These are phyloP conservation scores for Rhabdornis inornatus DNA, from an alignment of 2,113 vertebrate genomes.

Conservation along the genomic window DNA sequence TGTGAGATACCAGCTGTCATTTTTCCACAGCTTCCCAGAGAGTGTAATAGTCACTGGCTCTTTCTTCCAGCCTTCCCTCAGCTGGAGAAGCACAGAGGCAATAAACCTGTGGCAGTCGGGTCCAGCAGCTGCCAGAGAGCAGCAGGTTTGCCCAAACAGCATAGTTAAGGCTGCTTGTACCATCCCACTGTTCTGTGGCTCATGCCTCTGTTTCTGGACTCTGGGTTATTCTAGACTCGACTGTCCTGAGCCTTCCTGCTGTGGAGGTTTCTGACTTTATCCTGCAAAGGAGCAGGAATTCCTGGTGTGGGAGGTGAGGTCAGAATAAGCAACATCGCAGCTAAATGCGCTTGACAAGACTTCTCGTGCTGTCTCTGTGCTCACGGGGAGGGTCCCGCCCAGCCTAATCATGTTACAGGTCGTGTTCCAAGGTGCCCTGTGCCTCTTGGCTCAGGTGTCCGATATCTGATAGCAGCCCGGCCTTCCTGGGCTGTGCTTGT, in stretches of 20 bases:
- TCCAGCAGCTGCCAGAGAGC: background rate
- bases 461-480: background rate
- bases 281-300: background rate
- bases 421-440: slow-evolving; percentile 34
- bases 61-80: background rate
- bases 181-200: background rate
- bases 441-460: slow-evolving; percentile 20
- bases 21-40: background rate
- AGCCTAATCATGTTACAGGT: background rate
- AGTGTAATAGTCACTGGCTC: background rate
- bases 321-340: background rate
- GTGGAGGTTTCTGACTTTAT: background rate
- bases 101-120: background rate
- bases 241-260: background rate
- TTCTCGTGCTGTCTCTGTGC: background rate
- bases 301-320: background rate
- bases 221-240: background rate
- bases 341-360: background rate
- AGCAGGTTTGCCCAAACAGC: background rate
- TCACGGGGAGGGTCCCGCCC: background rate
- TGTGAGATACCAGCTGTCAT: background rate
- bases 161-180: background rate
- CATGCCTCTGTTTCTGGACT: background rate
- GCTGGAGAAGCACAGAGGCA: background rate
- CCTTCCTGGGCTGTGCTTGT: background rate